Conservation (phyloP, 2,888 invertebrate species). For the Agrotis clavis region DNA sequence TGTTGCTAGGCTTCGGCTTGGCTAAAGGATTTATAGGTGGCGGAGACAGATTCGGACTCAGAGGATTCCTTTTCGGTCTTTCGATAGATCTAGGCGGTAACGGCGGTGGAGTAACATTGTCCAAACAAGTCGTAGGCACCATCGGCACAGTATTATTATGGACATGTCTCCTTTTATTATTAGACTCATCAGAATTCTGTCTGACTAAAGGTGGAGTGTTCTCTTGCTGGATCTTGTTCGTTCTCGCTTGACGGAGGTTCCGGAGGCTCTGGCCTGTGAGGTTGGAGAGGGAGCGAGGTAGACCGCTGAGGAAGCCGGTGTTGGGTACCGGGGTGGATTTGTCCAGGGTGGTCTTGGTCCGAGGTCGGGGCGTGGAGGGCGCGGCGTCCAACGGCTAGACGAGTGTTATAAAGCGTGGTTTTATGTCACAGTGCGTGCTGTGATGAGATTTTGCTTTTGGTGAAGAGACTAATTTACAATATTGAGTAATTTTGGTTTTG, state of each 20-base stretch:
- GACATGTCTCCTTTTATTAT: conserved; percentile 71
- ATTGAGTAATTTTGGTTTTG: not conserved
- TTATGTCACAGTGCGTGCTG: conserved; percentile 48
- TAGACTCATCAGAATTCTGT: conserved; percentile 80
- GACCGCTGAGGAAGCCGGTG: conserved; percentile 85
- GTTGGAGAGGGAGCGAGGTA: conserved; percentile 87
- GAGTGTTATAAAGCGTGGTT: conserved; percentile 46
- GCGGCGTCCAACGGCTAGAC: conserved; percentile 39
- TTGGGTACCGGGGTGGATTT: conserved; percentile 62
- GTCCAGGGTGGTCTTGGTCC: conserved; percentile 22
- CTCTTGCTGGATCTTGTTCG: conserved; percentile 69
- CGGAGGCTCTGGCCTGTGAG: conserved; percentile 87
- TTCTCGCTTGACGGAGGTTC: conserved; percentile 71
- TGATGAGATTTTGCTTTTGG: conserved; percentile 55
- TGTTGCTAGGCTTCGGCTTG: conserved; percentile 72
- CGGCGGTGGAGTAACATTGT: conserved; percentile 83
- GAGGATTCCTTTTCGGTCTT: conserved; percentile 75
- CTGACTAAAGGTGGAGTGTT: conserved; percentile 77
- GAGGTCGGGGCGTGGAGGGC: conserved; percentile 50
- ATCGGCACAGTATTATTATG: conserved; percentile 84
- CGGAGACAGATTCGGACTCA: conserved; percentile 66
- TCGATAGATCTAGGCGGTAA: conserved; percentile 82
- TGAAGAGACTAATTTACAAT: conserved; percentile 11
- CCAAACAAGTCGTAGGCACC: conserved; percentile 86
- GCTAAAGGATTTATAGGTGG: conserved; percentile 75